phyloP scores from a whole-genome alignment of 1,140 invertebrate species.

The Antheraea pernyi region DNA sequence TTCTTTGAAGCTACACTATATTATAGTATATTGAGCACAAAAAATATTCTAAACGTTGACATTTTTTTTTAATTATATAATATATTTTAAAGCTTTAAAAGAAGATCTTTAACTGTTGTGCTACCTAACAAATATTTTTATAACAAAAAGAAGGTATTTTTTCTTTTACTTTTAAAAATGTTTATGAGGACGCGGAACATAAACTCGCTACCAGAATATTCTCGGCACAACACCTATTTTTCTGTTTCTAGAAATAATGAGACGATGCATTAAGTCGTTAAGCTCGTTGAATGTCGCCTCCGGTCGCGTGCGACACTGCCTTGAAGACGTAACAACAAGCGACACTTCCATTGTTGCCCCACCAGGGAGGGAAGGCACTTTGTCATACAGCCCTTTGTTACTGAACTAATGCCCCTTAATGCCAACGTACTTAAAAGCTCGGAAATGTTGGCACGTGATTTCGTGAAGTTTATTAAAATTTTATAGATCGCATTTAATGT shows the following conservation, averaged over 20 bases:
- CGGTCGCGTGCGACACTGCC: conserved; percentile 25
- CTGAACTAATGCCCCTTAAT: conserved; percentile 49
- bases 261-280: conserved; percentile 46
- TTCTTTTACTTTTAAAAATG: not conserved
- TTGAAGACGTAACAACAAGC: conserved; percentile 29
- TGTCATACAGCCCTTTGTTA: conserved; percentile 49
- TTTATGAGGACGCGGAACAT: not conserved
- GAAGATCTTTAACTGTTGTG: not conserved
- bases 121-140: not conserved
- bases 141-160: not conserved
- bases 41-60: too few species aligned
- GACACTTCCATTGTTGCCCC: conserved; percentile 30
- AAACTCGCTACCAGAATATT: not conserved
- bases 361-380: conserved; percentile 39
- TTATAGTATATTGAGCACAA: too few species aligned
- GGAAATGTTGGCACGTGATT: conserved; percentile 37
- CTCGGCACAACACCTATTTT: conserved; percentile 1
- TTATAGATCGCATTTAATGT: not conserved
- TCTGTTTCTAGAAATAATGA: conserved; percentile 32
- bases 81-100: too few species aligned
- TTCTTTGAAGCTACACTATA: too few species aligned
- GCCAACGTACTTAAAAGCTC: conserved; percentile 35
- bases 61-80: too few species aligned
- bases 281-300: conserved; percentile 27
- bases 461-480: not conserved